Evolutionary conservation across 2,888 invertebrate species (phyloP).

Genomic region (Lepidocyrtinus sp.): DNA sequence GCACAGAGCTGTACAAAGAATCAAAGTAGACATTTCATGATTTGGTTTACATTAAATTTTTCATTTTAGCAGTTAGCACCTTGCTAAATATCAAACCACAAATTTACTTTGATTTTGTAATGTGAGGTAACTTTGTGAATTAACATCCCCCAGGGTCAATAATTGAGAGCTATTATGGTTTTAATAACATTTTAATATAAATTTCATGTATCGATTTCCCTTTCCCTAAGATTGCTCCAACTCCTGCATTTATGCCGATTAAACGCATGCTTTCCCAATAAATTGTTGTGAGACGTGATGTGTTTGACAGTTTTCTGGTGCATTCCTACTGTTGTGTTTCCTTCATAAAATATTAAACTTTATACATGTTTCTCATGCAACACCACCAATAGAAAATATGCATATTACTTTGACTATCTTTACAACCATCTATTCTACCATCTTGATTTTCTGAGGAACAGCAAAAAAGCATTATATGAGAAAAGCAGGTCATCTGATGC

Average conservation of each 20-base stretch:
- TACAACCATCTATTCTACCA: not conserved
- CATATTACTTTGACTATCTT: not conserved
- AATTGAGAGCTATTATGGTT: not conserved
- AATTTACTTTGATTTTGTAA: too few relatives aligned
- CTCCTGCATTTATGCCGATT: conserved; percentile 14
- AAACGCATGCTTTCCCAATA: conserved; percentile 28
- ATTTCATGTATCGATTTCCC: not conserved
- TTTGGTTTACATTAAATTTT: too few relatives aligned
- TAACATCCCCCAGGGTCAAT: not conserved
- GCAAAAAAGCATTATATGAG: conserved; percentile 7
- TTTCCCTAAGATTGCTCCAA: not conserved
- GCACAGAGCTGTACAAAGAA: too few relatives aligned
- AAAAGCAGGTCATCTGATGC: conserved; percentile 36
- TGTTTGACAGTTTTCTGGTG: conserved; percentile 39
- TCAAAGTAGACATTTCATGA: too few relatives aligned
- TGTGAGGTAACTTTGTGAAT: not conserved
- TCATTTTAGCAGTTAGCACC: too few relatives aligned
- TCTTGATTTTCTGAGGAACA: not conserved
- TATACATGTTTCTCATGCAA: conserved; percentile 1
- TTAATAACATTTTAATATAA: too few relatives aligned
- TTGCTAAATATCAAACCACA: not conserved
- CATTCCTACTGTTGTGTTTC: not conserved
- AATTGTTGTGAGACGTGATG: conserved; percentile 39
- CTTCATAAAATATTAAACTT: not conserved
- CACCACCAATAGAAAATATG: too few relatives aligned